Percentiles rank a stretch among this genome's conserved stretches.
Evolutionary conservation across 2,888 invertebrate species (phyloP).

Genomic region (Drosophila neutralis): DNA sequence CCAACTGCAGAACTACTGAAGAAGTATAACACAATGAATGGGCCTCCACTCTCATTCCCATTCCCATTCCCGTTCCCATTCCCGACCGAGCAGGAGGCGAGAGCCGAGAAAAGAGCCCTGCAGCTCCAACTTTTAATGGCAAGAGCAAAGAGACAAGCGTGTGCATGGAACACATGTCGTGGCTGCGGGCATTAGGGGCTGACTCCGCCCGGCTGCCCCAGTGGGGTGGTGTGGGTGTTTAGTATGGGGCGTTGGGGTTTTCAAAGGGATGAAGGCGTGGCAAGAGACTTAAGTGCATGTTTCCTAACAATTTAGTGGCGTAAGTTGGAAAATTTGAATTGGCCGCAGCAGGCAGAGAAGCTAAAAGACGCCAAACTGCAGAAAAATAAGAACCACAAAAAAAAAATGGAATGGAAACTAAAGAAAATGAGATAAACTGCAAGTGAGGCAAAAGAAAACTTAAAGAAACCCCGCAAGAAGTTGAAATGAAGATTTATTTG

Average conservation of each 20-base stretch:
- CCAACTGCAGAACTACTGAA: slow-evolving; percentile 57
- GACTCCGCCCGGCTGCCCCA: neutral
- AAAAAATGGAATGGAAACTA: neutral
- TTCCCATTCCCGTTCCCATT: no score
- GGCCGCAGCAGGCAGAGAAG: slow-evolving; percentile 58
- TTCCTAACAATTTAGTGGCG: slow-evolving; percentile 80
- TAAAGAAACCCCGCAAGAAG: slow-evolving; percentile 66
- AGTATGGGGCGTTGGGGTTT: neutral
- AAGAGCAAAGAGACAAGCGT: slow-evolving; percentile 69
- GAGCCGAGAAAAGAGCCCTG: slow-evolving; percentile 40
- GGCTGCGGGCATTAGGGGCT: slow-evolving; percentile 64
- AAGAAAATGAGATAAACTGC: slow-evolving; percentile 23
- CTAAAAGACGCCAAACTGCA: slow-evolving; percentile 23
- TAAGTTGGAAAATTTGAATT: slow-evolving; percentile 78
- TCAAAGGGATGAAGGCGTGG: slow-evolving; percentile 13
- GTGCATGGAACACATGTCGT: slow-evolving; percentile 73
- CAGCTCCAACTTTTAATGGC: slow-evolving; percentile 79
- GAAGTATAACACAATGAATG: slow-evolving; percentile 54
- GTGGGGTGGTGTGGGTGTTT: neutral
- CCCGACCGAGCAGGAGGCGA: neutral
- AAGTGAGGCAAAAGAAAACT: slow-evolving; percentile 48
- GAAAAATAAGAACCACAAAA: neutral
- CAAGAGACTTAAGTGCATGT: slow-evolving; percentile 76
- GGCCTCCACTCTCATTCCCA: slow-evolving; percentile 28
- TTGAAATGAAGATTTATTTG: slow-evolving; percentile 81